Evolutionary conservation across 2,797 vertebrate species (phyloP), one percentile per base, ranked within the genome.

Genomic region (Margarornis squamiger): DNA sequence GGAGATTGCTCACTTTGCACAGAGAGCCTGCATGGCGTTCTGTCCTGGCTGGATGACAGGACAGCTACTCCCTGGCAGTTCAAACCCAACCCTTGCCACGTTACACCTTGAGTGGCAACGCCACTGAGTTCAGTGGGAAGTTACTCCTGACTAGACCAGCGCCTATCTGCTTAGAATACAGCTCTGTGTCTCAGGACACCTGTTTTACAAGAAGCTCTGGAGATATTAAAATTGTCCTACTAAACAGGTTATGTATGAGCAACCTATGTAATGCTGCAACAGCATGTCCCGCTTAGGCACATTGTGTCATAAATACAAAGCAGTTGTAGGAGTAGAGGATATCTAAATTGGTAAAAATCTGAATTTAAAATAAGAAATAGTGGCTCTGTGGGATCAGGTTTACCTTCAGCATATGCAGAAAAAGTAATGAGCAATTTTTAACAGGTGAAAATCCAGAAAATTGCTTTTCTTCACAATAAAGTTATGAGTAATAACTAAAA

Each of bases 401-500:
- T 97, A 93, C 94, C 90, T 95, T 96, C 88, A 95, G 89, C 45
- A 48, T 88, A 84, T 48, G 68, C 85, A 95, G 90, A 43, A 62
- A 84, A 90, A 95, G 63, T 94, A 90, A 92, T 58, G 36, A 93
- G 88, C 51, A 91, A 78, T 93, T 92, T 88, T 88, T 80, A 7
- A 71, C 84, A 94, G 68, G 66, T 62, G 72, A 95, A 96, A 97
- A 85, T 72, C 70, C 78, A 66, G 88, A 84, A 96, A 97, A 96
- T 92, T 87, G 51, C 89, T 95, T 91, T 82, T 34, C 84, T 71
- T 94, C 79, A 58, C 88, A 91, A 92, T 91, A 55, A 94, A 75
- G 74, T 96, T 97, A 97, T 94, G 93, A 97, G 90, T 87, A 97
- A 94, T 96, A 96, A 89, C 86, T 89, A 89, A 92, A 88, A 94